Evolutionary conservation across 2,888 invertebrate species (phyloP).

Genomic region (Choreutis nemorana): DNA sequence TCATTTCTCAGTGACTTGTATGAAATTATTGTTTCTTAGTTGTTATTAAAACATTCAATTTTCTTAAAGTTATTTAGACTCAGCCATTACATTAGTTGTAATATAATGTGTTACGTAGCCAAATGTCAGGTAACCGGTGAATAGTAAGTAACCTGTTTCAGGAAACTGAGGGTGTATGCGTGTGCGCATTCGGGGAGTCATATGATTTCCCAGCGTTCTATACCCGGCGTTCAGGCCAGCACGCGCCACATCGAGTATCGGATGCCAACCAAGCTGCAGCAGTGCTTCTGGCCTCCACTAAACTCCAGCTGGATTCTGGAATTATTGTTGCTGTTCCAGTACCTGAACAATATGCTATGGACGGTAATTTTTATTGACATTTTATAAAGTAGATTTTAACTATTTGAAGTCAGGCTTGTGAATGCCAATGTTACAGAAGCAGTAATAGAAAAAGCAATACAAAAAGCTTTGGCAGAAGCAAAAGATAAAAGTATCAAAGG

Average conservation of each 20-base stretch:
- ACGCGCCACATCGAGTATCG: conserved; percentile 74
- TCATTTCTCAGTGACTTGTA: no score
- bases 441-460: conserved; percentile 74
- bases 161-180: conserved; percentile 96
- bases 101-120: no score
- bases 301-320: conserved; percentile 71
- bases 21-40: no score
- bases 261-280: conserved; percentile 74
- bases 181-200: conserved; percentile 76
- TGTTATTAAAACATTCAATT: no score
- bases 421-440: conserved; percentile 46
- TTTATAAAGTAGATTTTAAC: no score
- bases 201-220: conserved; percentile 94
- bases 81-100: no score
- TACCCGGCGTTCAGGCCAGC: conserved; percentile 75
- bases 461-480: conserved; percentile 71
- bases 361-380: conserved; percentile 38
- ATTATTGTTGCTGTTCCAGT: conserved; percentile 92
- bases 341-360: conserved; percentile 73
- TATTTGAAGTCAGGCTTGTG: no score
- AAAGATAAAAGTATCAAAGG: conserved; percentile 71
- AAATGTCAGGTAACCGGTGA: no score
- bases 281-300: conserved; percentile 66
- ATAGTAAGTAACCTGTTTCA: no score
- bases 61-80: no score